These are phyloP conservation scores for Malurus melanocephalus DNA, from an alignment of 2,113 vertebrate species.

Conservation along the genomic window DNA sequence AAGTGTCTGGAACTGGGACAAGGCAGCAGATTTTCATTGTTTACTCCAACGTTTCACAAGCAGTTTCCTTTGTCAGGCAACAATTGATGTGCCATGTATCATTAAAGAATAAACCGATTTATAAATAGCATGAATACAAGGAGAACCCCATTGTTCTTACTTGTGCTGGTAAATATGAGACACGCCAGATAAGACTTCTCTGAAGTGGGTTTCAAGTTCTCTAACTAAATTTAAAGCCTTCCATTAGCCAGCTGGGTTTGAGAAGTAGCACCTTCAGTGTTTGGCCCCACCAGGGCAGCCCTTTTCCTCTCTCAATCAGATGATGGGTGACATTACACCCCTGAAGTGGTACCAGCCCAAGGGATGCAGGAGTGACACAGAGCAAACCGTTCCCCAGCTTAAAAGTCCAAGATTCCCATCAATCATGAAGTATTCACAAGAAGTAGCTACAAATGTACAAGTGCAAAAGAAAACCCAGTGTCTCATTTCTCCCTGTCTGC, in stretches of 20 bases:
- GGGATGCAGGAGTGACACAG: not conserved
- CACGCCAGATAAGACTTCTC: not conserved
- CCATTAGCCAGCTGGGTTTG: not conserved
- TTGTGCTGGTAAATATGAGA: not conserved
- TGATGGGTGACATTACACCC: not conserved
- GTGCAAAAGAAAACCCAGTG: not conserved
- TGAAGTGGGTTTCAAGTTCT: not conserved
- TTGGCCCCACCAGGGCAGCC: not conserved
- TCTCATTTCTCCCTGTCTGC: not conserved
- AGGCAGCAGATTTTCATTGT: conserved; percentile 36
- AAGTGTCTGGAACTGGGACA: not conserved
- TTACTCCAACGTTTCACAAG: conserved; percentile 27
- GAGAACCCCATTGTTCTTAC: conserved; percentile 44
- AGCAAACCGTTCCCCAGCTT: rapidly evolving
- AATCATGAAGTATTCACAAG: not conserved
- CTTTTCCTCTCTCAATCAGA: not conserved
- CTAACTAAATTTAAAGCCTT: not conserved
- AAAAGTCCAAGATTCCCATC: not conserved
- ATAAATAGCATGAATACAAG: conserved; percentile 52
- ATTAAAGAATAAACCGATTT: not conserved
- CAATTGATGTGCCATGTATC: conserved; percentile 14
- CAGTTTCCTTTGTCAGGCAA: conserved; percentile 31
- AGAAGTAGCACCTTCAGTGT: not conserved
- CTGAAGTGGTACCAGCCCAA: not conserved
- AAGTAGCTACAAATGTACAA: not conserved